Conservation (phyloP, 2,797 vertebrate species). For the Sebastiscus albofasciatus region DNA sequence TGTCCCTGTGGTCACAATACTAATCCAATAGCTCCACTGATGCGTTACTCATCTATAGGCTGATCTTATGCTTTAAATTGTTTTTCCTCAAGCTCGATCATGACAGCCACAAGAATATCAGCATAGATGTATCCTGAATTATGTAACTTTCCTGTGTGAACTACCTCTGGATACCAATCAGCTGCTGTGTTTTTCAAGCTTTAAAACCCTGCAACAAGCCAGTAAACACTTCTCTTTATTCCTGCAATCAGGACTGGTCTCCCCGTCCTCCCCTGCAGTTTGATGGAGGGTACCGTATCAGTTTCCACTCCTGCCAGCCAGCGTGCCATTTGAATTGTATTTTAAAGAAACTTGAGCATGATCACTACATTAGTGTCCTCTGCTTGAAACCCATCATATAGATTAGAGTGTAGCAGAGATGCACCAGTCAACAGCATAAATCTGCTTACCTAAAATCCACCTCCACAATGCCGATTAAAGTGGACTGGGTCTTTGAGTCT, state of each 20-base stretch:
- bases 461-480: constrained; percentile 57
- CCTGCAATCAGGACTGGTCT: constrained; percentile 11
- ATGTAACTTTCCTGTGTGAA: neutral
- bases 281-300: constrained; percentile 14
- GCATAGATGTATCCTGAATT: neutral
- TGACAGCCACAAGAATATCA: neutral
- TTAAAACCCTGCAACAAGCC: constrained; percentile 9
- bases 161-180: constrained; percentile 13
- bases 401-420: constrained; percentile 56
- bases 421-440: constrained; percentile 42
- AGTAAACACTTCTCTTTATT: neutral
- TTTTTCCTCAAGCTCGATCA: neutral
- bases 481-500: constrained; percentile 31
- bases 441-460: constrained; percentile 57
- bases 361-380: constrained; percentile 29
- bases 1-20: neutral
- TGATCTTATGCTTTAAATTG: constrained; percentile 5
- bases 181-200: constrained; percentile 6
- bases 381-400: constrained; percentile 54
- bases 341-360: constrained; percentile 53
- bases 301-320: constrained; percentile 30
- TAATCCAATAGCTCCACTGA: neutral
- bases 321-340: constrained; percentile 30
- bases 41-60: neutral
- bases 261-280: neutral